phyloP scores from a whole-genome alignment of 1,140 invertebrate species.

The Drosophila mayri region DNA sequence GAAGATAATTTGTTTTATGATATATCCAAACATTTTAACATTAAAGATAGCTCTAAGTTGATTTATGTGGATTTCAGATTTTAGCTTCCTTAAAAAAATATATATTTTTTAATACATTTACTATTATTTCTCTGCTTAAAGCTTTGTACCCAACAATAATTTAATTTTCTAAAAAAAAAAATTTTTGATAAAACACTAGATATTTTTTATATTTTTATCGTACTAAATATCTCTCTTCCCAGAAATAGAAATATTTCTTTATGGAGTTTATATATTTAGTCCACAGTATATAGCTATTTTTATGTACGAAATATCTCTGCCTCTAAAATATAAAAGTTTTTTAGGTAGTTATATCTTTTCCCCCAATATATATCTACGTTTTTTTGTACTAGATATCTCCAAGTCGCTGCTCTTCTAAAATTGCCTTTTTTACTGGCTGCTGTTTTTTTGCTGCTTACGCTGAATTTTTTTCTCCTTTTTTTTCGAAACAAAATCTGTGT shows the following conservation, averaged over 20 bases:
- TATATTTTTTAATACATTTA: neutral
- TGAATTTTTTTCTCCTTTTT: neutral
- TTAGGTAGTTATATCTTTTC: too few relatives aligned
- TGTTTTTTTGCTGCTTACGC: slow-evolving; percentile 26
- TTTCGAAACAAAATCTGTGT: slow-evolving; percentile 44
- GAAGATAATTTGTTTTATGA: neutral
- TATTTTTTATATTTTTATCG: too few relatives aligned
- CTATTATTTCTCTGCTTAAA: neutral
- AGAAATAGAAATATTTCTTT: neutral
- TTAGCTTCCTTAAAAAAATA: neutral
- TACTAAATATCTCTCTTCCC: too few relatives aligned
- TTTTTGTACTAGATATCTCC: slow-evolving; percentile 2
- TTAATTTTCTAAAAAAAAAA: neutral
- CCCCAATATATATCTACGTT: neutral
- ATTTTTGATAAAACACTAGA: neutral
- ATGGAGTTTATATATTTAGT: neutral
- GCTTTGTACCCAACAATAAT: neutral
- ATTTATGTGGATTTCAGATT: neutral
- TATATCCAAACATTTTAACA: too few relatives aligned
- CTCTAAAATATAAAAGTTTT: too few relatives aligned
- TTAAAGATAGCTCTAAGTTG: neutral
- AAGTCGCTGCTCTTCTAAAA: slow-evolving; percentile 7
- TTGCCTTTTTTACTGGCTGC: slow-evolving; percentile 19
- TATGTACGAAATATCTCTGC: neutral
- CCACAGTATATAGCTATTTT: neutral